These are phyloP conservation scores for Amphipyra berbera DNA, from an alignment of 2,888 invertebrate species.

Conservation along the genomic window DNA sequence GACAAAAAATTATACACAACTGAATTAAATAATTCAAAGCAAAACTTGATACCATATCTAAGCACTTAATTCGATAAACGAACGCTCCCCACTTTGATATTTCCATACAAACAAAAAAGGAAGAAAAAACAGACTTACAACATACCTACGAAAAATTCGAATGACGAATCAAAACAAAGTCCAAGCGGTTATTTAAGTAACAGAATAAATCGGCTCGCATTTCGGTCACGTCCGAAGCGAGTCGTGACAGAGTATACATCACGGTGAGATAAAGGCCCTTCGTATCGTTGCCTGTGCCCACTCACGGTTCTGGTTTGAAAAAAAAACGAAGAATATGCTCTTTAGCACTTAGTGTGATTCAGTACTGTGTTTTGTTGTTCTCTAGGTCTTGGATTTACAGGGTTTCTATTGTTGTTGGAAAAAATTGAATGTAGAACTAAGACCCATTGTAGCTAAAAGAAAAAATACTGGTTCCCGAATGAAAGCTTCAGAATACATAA, in stretches of 20 bases:
- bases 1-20: neutral
- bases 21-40: slow-evolving; percentile 41
- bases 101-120: slow-evolving; percentile 29
- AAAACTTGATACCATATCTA: slow-evolving; percentile 38
- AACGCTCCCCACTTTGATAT: slow-evolving; percentile 32
- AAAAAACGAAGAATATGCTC: slow-evolving; percentile 54
- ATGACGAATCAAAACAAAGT: slow-evolving; percentile 71
- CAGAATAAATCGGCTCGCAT: slow-evolving; percentile 81
- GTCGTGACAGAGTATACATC: slow-evolving; percentile 87
- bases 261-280: slow-evolving; percentile 85
- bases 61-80: slow-evolving; percentile 50
- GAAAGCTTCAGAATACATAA: neutral
- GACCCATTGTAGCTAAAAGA: neutral
- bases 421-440: slow-evolving; percentile 9
- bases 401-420: slow-evolving; percentile 30
- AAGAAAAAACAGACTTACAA: slow-evolving; percentile 13
- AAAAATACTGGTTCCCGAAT: neutral
- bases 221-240: slow-evolving; percentile 83
- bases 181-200: slow-evolving; percentile 64
- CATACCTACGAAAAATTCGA: slow-evolving; percentile 59
- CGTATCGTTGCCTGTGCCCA: slow-evolving; percentile 71
- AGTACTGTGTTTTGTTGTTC: slow-evolving; percentile 38
- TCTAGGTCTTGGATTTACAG: slow-evolving; percentile 40
- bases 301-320: slow-evolving; percentile 73
- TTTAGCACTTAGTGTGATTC: slow-evolving; percentile 72